Evolutionary conservation across 1,140 invertebrate genomes (phyloP), one percentile per base, ranked within the genome.

Genomic region (Musca vetustissima): DNA sequence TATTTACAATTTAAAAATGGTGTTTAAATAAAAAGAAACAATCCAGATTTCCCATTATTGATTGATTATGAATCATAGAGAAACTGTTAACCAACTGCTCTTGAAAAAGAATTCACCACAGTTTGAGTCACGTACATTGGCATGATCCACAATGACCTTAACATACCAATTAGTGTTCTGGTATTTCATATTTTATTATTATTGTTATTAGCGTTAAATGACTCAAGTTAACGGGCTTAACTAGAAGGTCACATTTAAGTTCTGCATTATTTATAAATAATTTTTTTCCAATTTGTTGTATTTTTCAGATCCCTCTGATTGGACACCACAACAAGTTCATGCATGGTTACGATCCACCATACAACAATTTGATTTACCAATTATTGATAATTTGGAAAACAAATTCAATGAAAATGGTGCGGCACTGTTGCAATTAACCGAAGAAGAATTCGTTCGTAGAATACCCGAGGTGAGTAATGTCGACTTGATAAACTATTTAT

Each of bases 321-420:
- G 95, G 95, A 92, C 88, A 68, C 84, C 87, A 8, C 87, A 88
- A 48, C 91, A 97, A 76, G 94, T 96, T 6, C 89, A 91, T 55
- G 88, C 91, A 1, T 97, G 95, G 94, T 86, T 96, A 22, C 87
- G 91, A 76, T 95, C 91, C 89, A 94, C 92, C 64, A 86, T 91
- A 52, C 86, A 89, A 75, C 92, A 95, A 79, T 91, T 91, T 75
- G 88, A 89, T 73, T 83, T 93, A 71, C 88, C 91, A 28, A 86
- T 87, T 24, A 82, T 89, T 21, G 90, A 92, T 68, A 89, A 89
- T 75, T 93, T 95, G 83, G 89, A 91, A 71, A 88, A 95, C 82
- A 72, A 78, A 52, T 83, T 83, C 69, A 72, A 68, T 52, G 81
- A 83, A 76, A 89, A 93, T 71, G 95, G 96, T 6, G 84, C 88